phyloP scores from a whole-genome alignment of 1,140 invertebrate genomes.

The Armadillidium nasatum region DNA sequence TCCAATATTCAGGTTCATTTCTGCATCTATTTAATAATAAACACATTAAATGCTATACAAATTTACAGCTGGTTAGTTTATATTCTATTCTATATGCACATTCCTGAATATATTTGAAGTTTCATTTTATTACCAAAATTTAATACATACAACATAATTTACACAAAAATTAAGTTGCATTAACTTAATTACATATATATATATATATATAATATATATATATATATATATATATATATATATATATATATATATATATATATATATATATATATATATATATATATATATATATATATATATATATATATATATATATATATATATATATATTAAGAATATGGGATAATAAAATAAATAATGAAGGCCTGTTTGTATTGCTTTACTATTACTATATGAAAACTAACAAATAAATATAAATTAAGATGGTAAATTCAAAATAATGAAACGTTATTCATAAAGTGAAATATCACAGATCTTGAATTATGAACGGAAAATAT shows the following conservation, averaged over 20 bases:
- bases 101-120: too few species aligned
- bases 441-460: neutral
- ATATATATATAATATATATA: neutral
- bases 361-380: neutral
- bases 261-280: too few species aligned
- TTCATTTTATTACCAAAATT: neutral
- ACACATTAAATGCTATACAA: too few species aligned
- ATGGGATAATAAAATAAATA: neutral
- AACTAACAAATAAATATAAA: slow-evolving; percentile 1
- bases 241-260: too few species aligned
- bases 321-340: too few species aligned
- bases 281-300: too few species aligned
- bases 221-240: neutral
- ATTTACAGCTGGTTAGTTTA: too few species aligned
- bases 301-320: too few species aligned
- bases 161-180: neutral
- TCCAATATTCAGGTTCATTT: too few species aligned
- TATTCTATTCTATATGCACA: too few species aligned
- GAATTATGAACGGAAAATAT: neutral
- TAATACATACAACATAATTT: neutral
- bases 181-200: too few species aligned
- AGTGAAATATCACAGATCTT: slow-evolving; percentile 5
- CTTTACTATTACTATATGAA: neutral
- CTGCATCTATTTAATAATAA: too few species aligned
- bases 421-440: neutral